Conservation (phyloP, 1,140 invertebrate genomes). For the Temnothorax longispinosus region DNA sequence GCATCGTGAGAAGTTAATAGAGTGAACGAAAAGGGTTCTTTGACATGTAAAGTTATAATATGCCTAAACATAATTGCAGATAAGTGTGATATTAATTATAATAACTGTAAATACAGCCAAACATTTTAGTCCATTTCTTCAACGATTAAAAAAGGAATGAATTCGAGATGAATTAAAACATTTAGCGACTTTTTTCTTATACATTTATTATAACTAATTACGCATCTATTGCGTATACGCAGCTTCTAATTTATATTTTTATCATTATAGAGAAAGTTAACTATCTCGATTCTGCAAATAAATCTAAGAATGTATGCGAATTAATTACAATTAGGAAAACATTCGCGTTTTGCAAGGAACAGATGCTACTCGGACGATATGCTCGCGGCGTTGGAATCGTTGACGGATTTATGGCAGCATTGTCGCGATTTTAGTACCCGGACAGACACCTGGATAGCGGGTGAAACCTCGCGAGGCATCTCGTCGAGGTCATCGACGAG, state of each 20-base stretch:
- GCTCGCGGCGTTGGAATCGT: constrained; percentile 28
- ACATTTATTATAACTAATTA: neutral
- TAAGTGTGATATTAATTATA: neutral
- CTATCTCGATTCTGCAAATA: neutral
- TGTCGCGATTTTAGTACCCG: constrained; percentile 60
- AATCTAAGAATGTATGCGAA: neutral
- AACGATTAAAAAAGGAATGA: neutral
- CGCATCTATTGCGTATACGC: neutral
- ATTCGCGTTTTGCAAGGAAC: neutral
- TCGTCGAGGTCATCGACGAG: constrained; percentile 75
- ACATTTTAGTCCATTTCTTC: neutral
- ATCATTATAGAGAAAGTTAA: neutral
- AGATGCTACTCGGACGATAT: constrained; percentile 15
- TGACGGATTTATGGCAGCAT: constrained; percentile 73
- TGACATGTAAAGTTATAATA: neutral
- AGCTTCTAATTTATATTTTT: neutral
- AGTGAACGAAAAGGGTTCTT: neutral
- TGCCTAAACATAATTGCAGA: neutral
- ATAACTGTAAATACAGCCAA: neutral
- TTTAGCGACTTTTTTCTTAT: neutral
- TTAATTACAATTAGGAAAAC: constrained; percentile 57
- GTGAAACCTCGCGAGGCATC: constrained; percentile 66
- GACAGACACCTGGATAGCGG: constrained; percentile 11
- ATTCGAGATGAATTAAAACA: neutral
- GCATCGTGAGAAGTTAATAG: neutral